Conservation (phyloP, 2,888 invertebrate genomes). For the Liodrosophila aerea region DNA sequence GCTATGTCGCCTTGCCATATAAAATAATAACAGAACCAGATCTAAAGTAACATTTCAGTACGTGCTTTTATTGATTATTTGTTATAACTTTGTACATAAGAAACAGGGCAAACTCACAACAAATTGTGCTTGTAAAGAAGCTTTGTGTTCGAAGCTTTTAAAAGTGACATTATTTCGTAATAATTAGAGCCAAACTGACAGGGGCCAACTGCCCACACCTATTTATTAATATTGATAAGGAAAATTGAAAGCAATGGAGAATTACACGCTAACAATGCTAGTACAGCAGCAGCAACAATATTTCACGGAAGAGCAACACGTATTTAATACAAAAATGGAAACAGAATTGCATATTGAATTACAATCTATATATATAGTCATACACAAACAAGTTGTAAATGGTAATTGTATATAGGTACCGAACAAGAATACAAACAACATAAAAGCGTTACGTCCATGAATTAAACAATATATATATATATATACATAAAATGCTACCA, state of each 20-base stretch:
- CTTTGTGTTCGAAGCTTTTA: conserved; percentile 44
- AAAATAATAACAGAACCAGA: conserved; percentile 13
- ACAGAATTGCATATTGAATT: conserved; percentile 43
- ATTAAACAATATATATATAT: conserved; percentile 10
- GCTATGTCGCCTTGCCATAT: conserved; percentile 46
- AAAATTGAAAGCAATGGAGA: conserved; percentile 60
- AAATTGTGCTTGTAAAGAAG: conserved; percentile 54
- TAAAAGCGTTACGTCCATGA: conserved; percentile 68
- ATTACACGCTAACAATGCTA: conserved; percentile 39
- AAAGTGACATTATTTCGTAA: conserved; percentile 11
- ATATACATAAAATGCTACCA: conserved; percentile 55
- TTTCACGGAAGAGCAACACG: conserved; percentile 63
- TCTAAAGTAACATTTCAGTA: conserved; percentile 33
- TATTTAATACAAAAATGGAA: conserved; percentile 64
- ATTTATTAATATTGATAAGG: conserved; percentile 8
- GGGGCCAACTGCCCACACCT: conserved; percentile 34
- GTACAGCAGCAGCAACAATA: no score
- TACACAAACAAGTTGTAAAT: conserved; percentile 64
- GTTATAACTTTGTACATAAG: conserved; percentile 55
- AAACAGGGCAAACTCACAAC: conserved; percentile 14
- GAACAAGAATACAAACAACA: conserved; percentile 54
- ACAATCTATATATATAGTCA: conserved; percentile 23
- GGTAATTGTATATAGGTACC: conserved; percentile 69
- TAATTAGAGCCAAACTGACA: conserved; percentile 52
- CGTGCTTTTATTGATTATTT: conserved; percentile 14